A percentile compares a stretch with the other conserved stretches of the same genome.
phyloP scores from a whole-genome alignment of 2,113 vertebrate genomes.

The Diadophis punctatus region DNA sequence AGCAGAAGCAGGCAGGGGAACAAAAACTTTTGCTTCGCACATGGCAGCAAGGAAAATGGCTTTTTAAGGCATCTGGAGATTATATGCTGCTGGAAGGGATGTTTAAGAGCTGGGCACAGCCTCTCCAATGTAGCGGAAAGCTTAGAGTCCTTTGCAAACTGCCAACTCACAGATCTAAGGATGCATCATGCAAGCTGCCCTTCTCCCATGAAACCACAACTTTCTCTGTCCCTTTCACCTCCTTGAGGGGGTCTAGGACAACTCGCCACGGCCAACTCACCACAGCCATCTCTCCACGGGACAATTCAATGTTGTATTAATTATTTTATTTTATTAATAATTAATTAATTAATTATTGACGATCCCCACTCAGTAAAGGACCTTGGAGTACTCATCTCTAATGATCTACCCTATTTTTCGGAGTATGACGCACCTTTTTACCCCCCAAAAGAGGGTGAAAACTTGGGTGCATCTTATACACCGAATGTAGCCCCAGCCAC shows the following conservation, averaged over 20 bases:
- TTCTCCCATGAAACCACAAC: background rate
- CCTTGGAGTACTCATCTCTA: too few species aligned
- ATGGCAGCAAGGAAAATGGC: accelerated
- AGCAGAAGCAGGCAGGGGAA: slow-evolving; percentile 1
- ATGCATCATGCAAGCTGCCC: background rate
- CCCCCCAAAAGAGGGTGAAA: too few species aligned
- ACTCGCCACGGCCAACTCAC: too few species aligned
- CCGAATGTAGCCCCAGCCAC: too few species aligned
- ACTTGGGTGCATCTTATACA: too few species aligned
- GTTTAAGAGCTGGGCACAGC: background rate
- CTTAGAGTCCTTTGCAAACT: background rate
- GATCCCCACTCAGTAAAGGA: too few species aligned
- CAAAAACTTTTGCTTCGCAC: accelerated
- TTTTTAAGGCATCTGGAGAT: background rate
- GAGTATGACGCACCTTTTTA: too few species aligned
- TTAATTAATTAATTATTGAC: too few species aligned
- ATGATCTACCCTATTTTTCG: too few species aligned
- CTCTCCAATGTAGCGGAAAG: background rate
- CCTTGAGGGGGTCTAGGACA: background rate
- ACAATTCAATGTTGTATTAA: background rate
- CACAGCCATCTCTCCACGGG: background rate
- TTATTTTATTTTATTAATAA: too few species aligned
- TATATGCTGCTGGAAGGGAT: background rate
- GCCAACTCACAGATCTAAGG: background rate
- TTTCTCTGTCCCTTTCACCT: background rate